Conservation (phyloP, 2,888 invertebrate genomes). For the Eilema depressum region DNA sequence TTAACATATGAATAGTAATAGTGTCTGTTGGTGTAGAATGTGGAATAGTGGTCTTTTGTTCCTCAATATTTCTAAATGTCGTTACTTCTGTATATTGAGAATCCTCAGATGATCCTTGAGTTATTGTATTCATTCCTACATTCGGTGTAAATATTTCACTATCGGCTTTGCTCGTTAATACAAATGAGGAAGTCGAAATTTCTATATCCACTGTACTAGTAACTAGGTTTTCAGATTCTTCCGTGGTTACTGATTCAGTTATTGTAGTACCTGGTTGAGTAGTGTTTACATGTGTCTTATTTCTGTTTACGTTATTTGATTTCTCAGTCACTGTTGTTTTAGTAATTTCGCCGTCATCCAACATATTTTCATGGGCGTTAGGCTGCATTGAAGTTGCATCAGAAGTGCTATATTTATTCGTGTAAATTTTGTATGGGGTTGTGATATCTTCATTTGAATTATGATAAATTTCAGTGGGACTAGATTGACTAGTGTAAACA, state of each 20-base stretch:
- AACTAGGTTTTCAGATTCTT: background rate
- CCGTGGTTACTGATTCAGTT: background rate
- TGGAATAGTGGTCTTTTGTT: background rate
- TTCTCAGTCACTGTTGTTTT: background rate
- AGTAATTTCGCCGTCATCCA: background rate
- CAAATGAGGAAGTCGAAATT: background rate
- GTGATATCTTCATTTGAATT: background rate
- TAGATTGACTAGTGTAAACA: background rate
- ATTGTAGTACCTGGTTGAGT: background rate
- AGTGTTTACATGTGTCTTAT: background rate
- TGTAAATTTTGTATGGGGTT: background rate
- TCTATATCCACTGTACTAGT: background rate
- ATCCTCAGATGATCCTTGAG: background rate
- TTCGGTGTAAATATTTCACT: background rate
- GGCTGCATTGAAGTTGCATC: background rate
- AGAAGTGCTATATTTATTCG: background rate
- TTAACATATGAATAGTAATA: background rate
- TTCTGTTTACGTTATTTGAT: background rate
- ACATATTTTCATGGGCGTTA: background rate
- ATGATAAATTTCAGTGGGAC: background rate
- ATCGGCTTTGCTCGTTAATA: background rate
- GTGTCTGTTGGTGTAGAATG: background rate
- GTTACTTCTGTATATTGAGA: slow-evolving; percentile 22
- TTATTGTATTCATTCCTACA: background rate
- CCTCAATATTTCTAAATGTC: background rate